Evolutionary conservation across 2,888 invertebrate species (phyloP).

Genomic region (Tinea semifulvella): DNA sequence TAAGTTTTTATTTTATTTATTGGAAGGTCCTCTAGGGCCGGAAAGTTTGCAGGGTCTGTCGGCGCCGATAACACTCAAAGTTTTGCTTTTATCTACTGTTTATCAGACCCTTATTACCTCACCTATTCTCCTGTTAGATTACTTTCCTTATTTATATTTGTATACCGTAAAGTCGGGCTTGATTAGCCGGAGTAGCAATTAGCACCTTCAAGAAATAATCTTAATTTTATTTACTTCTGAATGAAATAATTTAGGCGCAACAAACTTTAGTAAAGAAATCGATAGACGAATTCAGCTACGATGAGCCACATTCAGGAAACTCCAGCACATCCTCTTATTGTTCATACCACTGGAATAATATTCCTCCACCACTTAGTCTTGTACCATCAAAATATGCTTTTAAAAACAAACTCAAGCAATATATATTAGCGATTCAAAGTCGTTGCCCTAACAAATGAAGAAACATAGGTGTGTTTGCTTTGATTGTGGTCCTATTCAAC

Average conservation of each 20-base stretch:
- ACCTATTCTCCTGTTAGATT: not conserved
- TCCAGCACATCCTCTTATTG: too few species aligned
- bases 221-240: not conserved
- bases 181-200: too few species aligned
- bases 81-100: slow-evolving; percentile 11
- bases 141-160: not conserved
- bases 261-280: not conserved
- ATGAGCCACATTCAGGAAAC: too few species aligned
- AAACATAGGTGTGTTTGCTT: too few species aligned
- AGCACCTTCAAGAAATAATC: not conserved
- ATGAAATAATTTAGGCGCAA: not conserved
- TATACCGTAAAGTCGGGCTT: too few species aligned
- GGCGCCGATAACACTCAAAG: slow-evolving; percentile 12
- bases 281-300: too few species aligned
- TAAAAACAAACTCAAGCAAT: too few species aligned
- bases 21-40: not conserved
- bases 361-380: too few species aligned
- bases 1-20: not conserved
- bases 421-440: not conserved
- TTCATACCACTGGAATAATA: too few species aligned
- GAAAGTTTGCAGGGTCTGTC: slow-evolving; percentile 9
- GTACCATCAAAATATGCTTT: too few species aligned
- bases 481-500: too few species aligned
- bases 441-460: not conserved
- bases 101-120: slow-evolving; percentile 9